Conservation (phyloP, 2,113 vertebrate genomes). For the Corvus hawaiiensis region DNA sequence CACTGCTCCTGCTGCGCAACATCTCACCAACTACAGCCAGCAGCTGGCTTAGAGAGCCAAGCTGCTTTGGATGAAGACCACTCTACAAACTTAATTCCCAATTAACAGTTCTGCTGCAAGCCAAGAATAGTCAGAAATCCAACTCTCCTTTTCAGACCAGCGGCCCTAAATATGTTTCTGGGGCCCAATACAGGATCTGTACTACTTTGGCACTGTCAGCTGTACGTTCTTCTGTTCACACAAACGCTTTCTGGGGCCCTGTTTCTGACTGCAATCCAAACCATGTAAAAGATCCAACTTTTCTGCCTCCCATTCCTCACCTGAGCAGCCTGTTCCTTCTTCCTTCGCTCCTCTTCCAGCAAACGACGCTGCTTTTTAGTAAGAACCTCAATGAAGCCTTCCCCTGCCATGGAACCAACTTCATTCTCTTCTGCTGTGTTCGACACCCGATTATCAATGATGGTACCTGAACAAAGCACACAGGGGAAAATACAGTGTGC, state of each 20-base stretch:
- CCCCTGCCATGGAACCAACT: constrained; percentile 69
- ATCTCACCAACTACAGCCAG: background rate
- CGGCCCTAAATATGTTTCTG: accelerated
- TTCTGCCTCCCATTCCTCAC: constrained; percentile 62
- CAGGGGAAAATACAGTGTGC: background rate
- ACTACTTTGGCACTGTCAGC: background rate
- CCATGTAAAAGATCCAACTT: accelerated
- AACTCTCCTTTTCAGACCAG: background rate
- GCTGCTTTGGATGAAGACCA: background rate
- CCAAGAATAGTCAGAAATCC: background rate
- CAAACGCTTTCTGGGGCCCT: background rate
- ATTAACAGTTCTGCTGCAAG: background rate
- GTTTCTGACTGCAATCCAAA: background rate
- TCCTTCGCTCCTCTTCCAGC: constrained; percentile 90
- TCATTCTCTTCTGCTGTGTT: constrained; percentile 78
- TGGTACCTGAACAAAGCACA: constrained; percentile 53
- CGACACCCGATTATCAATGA: constrained; percentile 63
- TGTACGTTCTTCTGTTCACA: background rate
- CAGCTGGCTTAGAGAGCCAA: background rate
- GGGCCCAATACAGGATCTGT: background rate
- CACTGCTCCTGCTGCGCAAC: background rate
- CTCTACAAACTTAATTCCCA: background rate
- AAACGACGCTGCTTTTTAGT: constrained; percentile 94
- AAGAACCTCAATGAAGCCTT: constrained; percentile 89
- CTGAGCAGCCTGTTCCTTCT: constrained; percentile 87